A percentile compares a stretch with the other conserved stretches of the same genome.
These are phyloP conservation scores for Blastobasis adustella DNA, from an alignment of 2,888 invertebrate genomes.

Conservation along the genomic window DNA sequence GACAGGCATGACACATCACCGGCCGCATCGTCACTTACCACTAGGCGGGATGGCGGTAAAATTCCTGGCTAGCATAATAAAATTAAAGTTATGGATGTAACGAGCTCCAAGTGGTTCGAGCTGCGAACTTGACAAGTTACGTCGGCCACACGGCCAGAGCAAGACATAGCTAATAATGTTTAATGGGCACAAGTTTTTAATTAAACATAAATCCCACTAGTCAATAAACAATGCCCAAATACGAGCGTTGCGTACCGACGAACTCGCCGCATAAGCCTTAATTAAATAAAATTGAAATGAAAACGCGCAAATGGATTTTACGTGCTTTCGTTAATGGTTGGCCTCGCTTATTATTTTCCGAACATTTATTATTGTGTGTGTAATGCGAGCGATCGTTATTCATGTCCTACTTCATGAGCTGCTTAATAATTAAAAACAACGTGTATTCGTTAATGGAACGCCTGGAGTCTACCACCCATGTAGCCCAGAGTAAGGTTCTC, in stretches of 20 bases:
- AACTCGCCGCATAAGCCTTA: slow-evolving; percentile 59
- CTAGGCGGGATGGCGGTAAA: too few species aligned
- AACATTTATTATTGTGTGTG: slow-evolving; percentile 61
- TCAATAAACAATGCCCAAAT: slow-evolving; percentile 34
- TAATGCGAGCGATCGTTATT: slow-evolving; percentile 62
- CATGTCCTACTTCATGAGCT: slow-evolving; percentile 68
- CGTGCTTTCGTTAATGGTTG: slow-evolving; percentile 70
- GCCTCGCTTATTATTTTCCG: slow-evolving; percentile 64
- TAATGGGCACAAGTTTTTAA: slow-evolving; percentile 1
- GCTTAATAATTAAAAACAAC: slow-evolving; percentile 59
- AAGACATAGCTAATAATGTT: not conserved
- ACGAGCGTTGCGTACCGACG: slow-evolving; percentile 28
- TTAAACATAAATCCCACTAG: slow-evolving; percentile 15
- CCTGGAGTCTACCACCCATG: slow-evolving; percentile 12
- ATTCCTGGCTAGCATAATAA: too few species aligned
- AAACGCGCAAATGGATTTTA: slow-evolving; percentile 71
- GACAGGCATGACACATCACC: not conserved
- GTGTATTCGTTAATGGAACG: slow-evolving; percentile 58
- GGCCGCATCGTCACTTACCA: not conserved
- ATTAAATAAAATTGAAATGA: slow-evolving; percentile 75
- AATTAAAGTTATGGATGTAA: too few species aligned
- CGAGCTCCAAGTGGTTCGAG: too few species aligned
- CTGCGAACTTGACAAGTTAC: too few species aligned
- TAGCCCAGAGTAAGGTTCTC: too few species aligned
- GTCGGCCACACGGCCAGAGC: too few species aligned